Base-by-base conservation (phyloP, 2,888 invertebrate genomes). In the Lasioglossum leucozonium region DNA sequence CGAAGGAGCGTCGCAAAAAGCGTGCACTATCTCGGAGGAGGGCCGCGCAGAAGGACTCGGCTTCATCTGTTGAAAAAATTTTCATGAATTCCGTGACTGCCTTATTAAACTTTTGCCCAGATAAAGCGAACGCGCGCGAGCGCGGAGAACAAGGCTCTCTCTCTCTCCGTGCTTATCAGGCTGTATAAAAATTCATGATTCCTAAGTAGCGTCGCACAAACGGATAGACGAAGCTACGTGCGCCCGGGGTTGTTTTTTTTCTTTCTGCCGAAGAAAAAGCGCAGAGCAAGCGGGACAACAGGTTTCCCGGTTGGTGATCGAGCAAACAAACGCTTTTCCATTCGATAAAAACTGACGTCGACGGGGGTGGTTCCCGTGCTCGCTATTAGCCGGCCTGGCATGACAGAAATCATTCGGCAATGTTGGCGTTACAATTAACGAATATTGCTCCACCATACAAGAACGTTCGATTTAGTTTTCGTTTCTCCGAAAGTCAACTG, bases 131-230 rank as follows among this genome's bases (percentile, higher is more conserved):
- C 83, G 72, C 47, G 72, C 71, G 72, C 40, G n/a, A n/a, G 65
- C 71, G 13, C 16, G 2, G 22, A 51, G 51, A 67, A 44, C 72
- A 58, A 65, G 65, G 62, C n/a, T 72, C 62, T n/a, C n/a, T n/a
- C 51, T 22, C n/a, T 67, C 58, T 65, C 51, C 74, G 78, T 78
- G 75, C 84, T 85, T 84, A 85, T 84, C 78, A 67, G 47, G 44
- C 51, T 79, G 84, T 84, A 79, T 84, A 85, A 85, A 85, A 85
- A 85, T 85, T 85, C 84, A 85, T 79, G 84, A 85, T 76, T n/a
- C 84, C 22, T 84, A 55, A 67, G 75, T 67, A 55, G 84, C 83
- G 82, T 75, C 84, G 77, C 84, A 84, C 84, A 62, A 75, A 72
- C 71, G 72, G 67, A 79, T 76, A 84, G 84, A 79, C 75, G 44